A percentile compares a stretch with the other conserved stretches of the same genome.
Evolutionary conservation across 2,797 vertebrate genomes (phyloP).

Genomic region (Lithobates sylvaticus): DNA sequence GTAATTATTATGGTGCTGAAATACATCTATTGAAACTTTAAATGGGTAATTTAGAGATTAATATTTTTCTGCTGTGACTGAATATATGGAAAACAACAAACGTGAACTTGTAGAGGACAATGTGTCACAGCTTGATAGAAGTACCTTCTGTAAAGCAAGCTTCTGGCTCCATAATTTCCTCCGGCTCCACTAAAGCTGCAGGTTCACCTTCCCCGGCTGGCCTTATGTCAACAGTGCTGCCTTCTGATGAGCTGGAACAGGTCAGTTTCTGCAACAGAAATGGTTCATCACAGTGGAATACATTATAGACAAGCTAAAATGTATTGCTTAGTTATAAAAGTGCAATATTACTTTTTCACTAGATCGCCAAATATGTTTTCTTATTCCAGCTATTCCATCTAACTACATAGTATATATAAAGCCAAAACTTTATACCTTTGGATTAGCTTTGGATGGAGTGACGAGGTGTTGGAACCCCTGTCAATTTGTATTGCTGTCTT

Average conservation of each 20-base stretch:
- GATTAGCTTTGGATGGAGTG: too few relatives aligned
- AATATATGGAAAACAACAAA: constrained; percentile 27
- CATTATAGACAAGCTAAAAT: neutral
- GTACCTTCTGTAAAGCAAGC: constrained; percentile 92
- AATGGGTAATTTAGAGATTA: constrained; percentile 41
- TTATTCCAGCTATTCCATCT: too few relatives aligned
- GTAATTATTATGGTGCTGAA: constrained; percentile 42
- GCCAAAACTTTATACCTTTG: too few relatives aligned
- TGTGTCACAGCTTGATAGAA: constrained; percentile 20
- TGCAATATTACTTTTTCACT: neutral
- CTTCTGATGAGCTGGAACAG: constrained; percentile 90
- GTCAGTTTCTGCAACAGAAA: constrained; percentile 81
- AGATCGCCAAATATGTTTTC: too few relatives aligned
- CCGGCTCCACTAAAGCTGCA: constrained; percentile 74
- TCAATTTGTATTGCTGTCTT: too few relatives aligned
- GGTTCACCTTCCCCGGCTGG: constrained; percentile 83
- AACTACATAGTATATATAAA: too few relatives aligned
- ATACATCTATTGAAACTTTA: constrained; percentile 26
- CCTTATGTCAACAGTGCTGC: constrained; percentile 90
- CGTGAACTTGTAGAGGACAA: neutral
- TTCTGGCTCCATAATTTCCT: constrained; percentile 89
- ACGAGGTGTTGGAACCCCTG: too few relatives aligned
- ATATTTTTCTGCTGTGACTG: constrained; percentile 2
- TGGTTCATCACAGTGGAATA: neutral
- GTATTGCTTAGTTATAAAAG: neutral